Evolutionary conservation across 2,888 invertebrate genomes (phyloP).

Genomic region (Eupithecia subumbrata): DNA sequence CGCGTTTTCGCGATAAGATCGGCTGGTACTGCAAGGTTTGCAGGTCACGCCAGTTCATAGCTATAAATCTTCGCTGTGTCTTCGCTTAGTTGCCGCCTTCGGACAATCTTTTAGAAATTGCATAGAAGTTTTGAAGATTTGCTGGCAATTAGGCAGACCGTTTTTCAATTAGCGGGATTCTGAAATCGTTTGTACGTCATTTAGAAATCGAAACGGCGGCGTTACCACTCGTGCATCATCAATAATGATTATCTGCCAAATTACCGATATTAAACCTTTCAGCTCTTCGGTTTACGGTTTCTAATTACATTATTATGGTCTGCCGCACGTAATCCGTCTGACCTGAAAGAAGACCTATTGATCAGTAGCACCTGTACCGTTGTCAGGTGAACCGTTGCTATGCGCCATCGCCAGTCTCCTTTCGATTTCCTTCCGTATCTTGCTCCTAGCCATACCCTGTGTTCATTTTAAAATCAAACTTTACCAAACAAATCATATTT

Average conservation of each 20-base stretch:
- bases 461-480: not conserved
- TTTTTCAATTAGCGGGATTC: not conserved
- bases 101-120: not conserved
- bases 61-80: conserved; percentile 39
- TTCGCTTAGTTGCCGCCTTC: conserved; percentile 16
- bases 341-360: conserved; percentile 47
- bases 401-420: conserved; percentile 53
- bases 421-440: conserved; percentile 36
- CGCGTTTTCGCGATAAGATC: conserved; percentile 37
- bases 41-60: conserved; percentile 37
- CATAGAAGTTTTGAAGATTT: not conserved
- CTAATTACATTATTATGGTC: conserved; percentile 19
- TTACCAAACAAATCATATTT: not conserved
- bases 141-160: not conserved
- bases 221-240: conserved; percentile 11
- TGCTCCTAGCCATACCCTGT: conserved; percentile 21
- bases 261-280: conserved; percentile 7
- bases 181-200: not conserved
- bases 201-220: conserved; percentile 11
- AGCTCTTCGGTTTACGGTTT: conserved; percentile 12
- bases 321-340: conserved; percentile 23
- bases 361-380: conserved; percentile 55
- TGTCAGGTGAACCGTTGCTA: conserved; percentile 60
- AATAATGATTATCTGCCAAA: conserved; percentile 9
- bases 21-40: conserved; percentile 32